phyloP scores from a whole-genome alignment of 1,140 invertebrate species.

The Portunus trituberculatus region DNA sequence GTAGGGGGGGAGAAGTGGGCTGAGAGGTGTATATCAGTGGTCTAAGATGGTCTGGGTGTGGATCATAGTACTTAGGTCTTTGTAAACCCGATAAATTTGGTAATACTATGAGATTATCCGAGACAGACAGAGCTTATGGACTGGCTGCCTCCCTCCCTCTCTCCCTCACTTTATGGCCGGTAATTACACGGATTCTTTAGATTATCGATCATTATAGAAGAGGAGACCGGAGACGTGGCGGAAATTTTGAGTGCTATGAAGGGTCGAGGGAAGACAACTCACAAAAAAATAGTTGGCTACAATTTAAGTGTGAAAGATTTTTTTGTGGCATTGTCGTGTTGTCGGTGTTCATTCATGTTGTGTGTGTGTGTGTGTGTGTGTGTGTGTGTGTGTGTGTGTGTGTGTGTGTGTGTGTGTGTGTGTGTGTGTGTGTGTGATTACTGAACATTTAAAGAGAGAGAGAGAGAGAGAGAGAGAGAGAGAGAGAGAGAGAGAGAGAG shows the following conservation, averaged over 20 bases:
- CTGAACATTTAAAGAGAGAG: too few relatives aligned
- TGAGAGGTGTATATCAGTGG: background rate
- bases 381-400: too few relatives aligned
- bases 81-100: background rate
- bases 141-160: background rate
- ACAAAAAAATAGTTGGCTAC: background rate
- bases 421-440: too few relatives aligned
- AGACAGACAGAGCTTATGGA: slow-evolving; percentile 10
- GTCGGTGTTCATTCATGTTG: background rate
- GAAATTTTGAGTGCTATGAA: background rate
- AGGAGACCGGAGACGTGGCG: background rate
- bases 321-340: background rate
- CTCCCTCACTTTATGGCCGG: background rate
- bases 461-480: too few relatives aligned
- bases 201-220: slow-evolving; percentile 14
- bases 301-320: background rate
- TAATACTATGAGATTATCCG: background rate
- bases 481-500: too few relatives aligned
- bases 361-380: too few relatives aligned
- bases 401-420: too few relatives aligned
- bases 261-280: background rate
- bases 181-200: slow-evolving; percentile 13
- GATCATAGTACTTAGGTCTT: background rate
- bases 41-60: background rate
- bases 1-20: background rate